These are phyloP conservation scores for Mesopsocus fuscifrons DNA, from an alignment of 2,888 invertebrate genomes.

Conservation along the genomic window DNA sequence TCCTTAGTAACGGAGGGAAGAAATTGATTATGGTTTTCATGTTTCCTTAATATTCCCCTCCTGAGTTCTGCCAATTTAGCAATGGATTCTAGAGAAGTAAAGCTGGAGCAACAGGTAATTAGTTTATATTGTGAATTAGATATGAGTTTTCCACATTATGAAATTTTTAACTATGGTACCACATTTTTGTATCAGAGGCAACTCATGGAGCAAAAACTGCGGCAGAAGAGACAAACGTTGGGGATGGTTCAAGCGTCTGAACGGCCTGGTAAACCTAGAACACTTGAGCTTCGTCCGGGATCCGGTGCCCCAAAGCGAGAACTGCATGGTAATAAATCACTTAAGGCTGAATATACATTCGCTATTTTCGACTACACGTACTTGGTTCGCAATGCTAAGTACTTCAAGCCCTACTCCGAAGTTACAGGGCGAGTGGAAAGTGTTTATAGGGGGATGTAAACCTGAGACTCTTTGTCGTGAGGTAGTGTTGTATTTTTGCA, in stretches of 20 bases:
- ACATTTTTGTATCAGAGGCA: conserved; percentile 43
- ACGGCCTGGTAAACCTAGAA: conserved; percentile 41
- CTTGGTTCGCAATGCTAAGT: too few species aligned
- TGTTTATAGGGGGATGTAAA: too few species aligned
- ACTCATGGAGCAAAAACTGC: conserved; percentile 74
- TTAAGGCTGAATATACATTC: too few species aligned
- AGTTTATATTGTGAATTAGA: conserved; percentile 1
- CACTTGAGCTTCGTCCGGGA: conserved; percentile 18
- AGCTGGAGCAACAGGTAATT: conserved; percentile 71
- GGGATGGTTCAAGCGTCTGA: conserved; percentile 80
- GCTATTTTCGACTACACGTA: too few species aligned
- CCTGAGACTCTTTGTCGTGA: too few species aligned
- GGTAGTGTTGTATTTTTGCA: too few species aligned
- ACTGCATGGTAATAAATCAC: conserved; percentile 38
- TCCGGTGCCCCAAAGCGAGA: conserved; percentile 28
- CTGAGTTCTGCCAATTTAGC: too few species aligned
- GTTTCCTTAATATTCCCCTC: too few species aligned
- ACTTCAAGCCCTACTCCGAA: too few species aligned
- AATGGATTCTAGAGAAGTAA: conserved; percentile 38
- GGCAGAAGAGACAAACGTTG: conserved; percentile 63
- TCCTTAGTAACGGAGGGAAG: background rate
- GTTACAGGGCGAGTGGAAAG: too few species aligned
- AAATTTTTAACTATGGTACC: background rate
- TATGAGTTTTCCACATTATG: conserved; percentile 5
- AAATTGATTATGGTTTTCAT: background rate